Evolutionary conservation across 2,888 invertebrate species (phyloP).

Genomic region (Metopia argyrocephala): DNA sequence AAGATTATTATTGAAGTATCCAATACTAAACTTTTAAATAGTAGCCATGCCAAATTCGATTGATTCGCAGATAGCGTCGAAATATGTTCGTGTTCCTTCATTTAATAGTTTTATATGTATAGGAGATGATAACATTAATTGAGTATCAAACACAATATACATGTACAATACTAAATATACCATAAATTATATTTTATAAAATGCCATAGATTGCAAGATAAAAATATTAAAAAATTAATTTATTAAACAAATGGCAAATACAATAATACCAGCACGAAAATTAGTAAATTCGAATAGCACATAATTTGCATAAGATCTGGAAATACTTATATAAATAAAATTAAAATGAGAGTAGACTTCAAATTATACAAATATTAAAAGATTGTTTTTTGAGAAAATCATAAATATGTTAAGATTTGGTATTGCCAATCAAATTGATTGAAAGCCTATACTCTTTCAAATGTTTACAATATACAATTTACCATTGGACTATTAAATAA

Average conservation of each 20-base stretch:
- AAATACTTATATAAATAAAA: no score
- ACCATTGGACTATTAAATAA: slow-evolving; percentile 22
- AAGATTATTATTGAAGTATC: slow-evolving; percentile 13
- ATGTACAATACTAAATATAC: not conserved
- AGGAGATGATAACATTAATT: slow-evolving; percentile 41
- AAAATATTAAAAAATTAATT: slow-evolving; percentile 11
- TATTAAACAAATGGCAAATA: not conserved
- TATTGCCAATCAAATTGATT: no score
- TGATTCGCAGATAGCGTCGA: slow-evolving; percentile 42
- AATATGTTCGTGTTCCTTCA: slow-evolving; percentile 43
- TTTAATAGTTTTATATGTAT: slow-evolving; percentile 30
- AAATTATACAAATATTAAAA: slow-evolving; percentile 11
- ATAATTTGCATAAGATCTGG: slow-evolving; percentile 20
- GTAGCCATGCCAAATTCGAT: slow-evolving; percentile 30
- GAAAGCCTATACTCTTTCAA: no score
- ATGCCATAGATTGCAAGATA: not conserved
- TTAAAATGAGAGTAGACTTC: slow-evolving; percentile 19
- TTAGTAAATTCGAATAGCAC: slow-evolving; percentile 18
- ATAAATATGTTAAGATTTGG: no score
- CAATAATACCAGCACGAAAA: slow-evolving; percentile 24
- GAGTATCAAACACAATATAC: slow-evolving; percentile 30
- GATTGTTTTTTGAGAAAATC: no score
- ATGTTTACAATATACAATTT: no score
- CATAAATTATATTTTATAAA: not conserved
- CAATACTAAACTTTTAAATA: slow-evolving; percentile 12